Conservation (phyloP, 2,888 invertebrate genomes). For the Synergus japonicus region DNA sequence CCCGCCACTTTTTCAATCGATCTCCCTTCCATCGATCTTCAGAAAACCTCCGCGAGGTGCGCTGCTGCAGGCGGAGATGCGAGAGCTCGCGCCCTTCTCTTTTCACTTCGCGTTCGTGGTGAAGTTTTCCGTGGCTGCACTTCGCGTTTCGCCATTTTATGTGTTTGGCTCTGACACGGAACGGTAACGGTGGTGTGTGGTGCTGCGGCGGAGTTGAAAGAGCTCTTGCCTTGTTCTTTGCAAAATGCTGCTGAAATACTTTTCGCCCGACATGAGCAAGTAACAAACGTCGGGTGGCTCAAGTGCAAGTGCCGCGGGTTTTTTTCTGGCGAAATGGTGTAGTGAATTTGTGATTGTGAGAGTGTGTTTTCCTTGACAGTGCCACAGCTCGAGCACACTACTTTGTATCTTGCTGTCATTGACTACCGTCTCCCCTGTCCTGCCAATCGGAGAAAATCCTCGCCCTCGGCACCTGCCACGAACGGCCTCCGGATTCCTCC, state of each 20-base stretch:
- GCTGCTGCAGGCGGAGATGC: background rate
- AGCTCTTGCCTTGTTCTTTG: slow-evolving; percentile 57
- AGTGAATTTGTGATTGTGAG: slow-evolving; percentile 55
- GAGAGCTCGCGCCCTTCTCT: background rate
- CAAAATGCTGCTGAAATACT: slow-evolving; percentile 72
- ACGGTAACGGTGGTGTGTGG: slow-evolving; percentile 64
- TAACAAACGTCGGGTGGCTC: slow-evolving; percentile 57
- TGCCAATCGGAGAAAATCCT: slow-evolving; percentile 43
- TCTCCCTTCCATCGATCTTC: background rate
- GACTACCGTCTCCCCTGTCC: slow-evolving; percentile 48
- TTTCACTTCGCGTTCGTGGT: slow-evolving; percentile 46
- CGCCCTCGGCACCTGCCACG: slow-evolving; percentile 57
- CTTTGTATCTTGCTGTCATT: slow-evolving; percentile 48
- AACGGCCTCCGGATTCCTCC: slow-evolving; percentile 69
- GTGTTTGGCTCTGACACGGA: slow-evolving; percentile 74
- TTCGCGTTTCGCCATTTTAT: slow-evolving; percentile 75
- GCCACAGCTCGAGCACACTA: slow-evolving; percentile 31
- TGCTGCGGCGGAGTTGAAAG: slow-evolving; percentile 45
- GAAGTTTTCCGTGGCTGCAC: slow-evolving; percentile 64
- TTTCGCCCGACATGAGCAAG: slow-evolving; percentile 72
- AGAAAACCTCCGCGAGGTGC: background rate
- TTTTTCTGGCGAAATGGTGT: slow-evolving; percentile 50
- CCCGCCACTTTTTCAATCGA: background rate
- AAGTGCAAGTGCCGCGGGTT: slow-evolving; percentile 56
- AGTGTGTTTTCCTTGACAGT: slow-evolving; percentile 47